Conservation (phyloP, 1,140 invertebrate species). For the Euschistus heros region DNA sequence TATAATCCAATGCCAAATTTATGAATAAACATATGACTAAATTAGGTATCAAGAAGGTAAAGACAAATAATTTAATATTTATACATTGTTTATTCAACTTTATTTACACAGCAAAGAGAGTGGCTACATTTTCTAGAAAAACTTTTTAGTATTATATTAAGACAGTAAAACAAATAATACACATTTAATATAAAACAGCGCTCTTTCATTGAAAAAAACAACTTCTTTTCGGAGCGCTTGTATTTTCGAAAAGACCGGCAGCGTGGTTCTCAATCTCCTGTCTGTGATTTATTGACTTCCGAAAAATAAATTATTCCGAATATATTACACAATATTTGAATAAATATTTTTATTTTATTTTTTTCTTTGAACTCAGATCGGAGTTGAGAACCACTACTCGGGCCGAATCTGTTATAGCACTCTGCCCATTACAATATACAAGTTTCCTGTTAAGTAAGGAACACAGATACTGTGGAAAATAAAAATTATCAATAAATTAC, state of each 20-base stretch:
- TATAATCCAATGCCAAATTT: too few relatives aligned
- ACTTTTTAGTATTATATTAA: slow-evolving; percentile 5
- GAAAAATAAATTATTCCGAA: too few relatives aligned
- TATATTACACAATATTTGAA: too few relatives aligned
- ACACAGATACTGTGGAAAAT: slow-evolving; percentile 3
- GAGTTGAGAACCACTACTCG: too few relatives aligned
- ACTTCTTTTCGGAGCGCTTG: too few relatives aligned
- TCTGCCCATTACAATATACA: not conserved
- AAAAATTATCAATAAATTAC: slow-evolving; percentile 14
- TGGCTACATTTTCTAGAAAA: slow-evolving; percentile 23
- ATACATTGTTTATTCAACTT: slow-evolving; percentile 21
- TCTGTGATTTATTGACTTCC: too few relatives aligned
- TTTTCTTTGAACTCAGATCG: too few relatives aligned
- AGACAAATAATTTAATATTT: not conserved
- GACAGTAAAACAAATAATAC: slow-evolving; percentile 21
- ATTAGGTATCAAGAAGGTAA: too few relatives aligned
- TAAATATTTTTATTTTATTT: too few relatives aligned
- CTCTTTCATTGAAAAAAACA: not conserved
- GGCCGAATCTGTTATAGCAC: not conserved
- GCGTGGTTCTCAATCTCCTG: too few relatives aligned
- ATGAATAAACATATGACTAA: too few relatives aligned
- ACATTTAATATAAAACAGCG: slow-evolving; percentile 3
- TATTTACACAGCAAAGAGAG: slow-evolving; percentile 23
- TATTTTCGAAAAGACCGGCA: too few relatives aligned
- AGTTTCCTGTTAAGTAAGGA: not conserved